Percentiles rank a stretch among this genome's conserved stretches.
Conservation (phyloP, 2,888 invertebrate genomes). For the Euclidia mi region DNA sequence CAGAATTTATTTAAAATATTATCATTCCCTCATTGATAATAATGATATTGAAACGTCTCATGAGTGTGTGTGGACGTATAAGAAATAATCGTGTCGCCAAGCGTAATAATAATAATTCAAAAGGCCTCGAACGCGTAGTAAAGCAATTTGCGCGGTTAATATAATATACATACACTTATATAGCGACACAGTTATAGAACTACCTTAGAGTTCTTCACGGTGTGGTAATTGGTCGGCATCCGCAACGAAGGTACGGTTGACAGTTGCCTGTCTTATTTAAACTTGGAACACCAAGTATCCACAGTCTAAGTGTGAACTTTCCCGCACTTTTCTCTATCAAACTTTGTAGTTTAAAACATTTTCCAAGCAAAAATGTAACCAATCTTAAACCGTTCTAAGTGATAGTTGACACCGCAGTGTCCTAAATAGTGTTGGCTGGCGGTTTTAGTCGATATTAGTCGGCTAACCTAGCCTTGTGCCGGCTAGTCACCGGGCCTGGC, state of each 20-base stretch:
- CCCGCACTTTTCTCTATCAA: background rate
- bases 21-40: background rate
- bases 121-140: conserved; percentile 54
- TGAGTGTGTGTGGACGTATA: background rate
- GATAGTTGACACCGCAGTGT: conserved; percentile 52
- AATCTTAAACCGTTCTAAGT: conserved; percentile 33
- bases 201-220: conserved; percentile 28
- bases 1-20: conserved; percentile 5
- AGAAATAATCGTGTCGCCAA: conserved; percentile 42
- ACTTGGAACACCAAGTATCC: background rate
- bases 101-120: conserved; percentile 51
- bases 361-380: conserved; percentile 5
- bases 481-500: conserved; percentile 57
- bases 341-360: background rate
- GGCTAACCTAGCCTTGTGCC: conserved; percentile 58
- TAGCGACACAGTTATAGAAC: conserved; percentile 24
- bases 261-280: conserved; percentile 17
- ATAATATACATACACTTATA: conserved; percentile 26
- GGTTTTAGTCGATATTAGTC: conserved; percentile 52
- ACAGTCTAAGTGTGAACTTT: too few relatives aligned
- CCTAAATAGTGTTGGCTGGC: conserved; percentile 56
- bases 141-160: conserved; percentile 58
- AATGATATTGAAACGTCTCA: conserved; percentile 4
- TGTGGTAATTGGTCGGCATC: conserved; percentile 25
- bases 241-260: conserved; percentile 14